Conservation (phyloP, 2,797 vertebrate genomes). For the Crax fasciolata region DNA sequence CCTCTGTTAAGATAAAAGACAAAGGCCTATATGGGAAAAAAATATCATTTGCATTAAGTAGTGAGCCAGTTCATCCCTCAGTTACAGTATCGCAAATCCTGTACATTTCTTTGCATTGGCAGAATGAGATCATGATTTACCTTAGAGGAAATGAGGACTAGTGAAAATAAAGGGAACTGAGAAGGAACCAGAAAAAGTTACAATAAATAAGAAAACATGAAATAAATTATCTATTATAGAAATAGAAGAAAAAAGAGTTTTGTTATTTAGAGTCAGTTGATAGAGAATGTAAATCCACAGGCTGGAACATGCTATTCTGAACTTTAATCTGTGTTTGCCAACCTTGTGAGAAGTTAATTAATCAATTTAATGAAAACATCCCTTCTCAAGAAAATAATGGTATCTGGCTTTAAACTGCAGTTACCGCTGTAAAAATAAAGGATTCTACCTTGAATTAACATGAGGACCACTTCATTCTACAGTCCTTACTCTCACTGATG, state of each 20-base stretch:
- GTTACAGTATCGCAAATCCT: neutral
- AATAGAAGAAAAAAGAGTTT: neutral
- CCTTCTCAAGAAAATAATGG: neutral
- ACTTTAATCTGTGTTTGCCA: neutral
- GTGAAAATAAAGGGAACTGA: neutral
- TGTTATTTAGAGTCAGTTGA: neutral
- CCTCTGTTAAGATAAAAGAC: neutral
- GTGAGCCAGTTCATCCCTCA: neutral
- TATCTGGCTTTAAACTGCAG: neutral
- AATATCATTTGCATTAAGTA: neutral
- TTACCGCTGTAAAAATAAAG: neutral
- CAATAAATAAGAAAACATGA: neutral
- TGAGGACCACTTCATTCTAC: neutral
- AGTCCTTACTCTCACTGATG: neutral
- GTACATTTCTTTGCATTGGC: neutral
- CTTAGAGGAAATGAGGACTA: neutral
- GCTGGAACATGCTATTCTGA: neutral
- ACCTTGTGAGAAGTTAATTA: neutral
- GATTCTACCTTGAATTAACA: neutral
- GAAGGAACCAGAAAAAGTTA: neutral
- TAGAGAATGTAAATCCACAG: neutral
- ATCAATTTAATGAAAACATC: constrained; percentile 1
- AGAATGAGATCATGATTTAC: neutral
- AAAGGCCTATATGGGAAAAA: neutral
- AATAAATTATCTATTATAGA: neutral